Evolutionary conservation across 2,888 invertebrate species (phyloP).

Genomic region (Plebejus argus): DNA sequence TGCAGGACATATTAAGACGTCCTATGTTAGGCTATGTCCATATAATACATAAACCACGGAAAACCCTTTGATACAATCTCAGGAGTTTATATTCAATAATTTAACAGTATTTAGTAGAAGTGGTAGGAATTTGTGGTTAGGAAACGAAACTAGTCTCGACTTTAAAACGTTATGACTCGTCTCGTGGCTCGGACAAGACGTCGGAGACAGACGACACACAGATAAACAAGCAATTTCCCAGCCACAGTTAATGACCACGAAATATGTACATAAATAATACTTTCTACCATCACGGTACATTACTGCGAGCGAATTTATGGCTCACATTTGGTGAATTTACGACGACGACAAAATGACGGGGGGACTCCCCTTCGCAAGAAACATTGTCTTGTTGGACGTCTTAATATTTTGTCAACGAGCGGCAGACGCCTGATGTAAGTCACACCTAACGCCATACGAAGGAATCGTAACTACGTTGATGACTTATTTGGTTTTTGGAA

Average conservation of each 20-base stretch:
- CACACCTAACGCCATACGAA: neutral
- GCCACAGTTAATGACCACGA: constrained; percentile 20
- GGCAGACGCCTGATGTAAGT: neutral
- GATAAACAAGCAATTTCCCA: neutral
- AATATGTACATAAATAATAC: constrained; percentile 27
- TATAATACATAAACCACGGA: too few relatives aligned
- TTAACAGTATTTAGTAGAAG: too few relatives aligned
- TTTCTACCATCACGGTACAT: constrained; percentile 59
- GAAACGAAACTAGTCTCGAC: too few relatives aligned
- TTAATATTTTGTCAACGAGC: neutral
- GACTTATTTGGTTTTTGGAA: too few relatives aligned
- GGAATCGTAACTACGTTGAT: too few relatives aligned
- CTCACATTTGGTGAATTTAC: constrained; percentile 68
- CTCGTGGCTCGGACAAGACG: too few relatives aligned
- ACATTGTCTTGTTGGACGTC: constrained; percentile 8
- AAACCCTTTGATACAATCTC: too few relatives aligned
- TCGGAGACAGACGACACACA: neutral
- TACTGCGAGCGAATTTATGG: constrained; percentile 67
- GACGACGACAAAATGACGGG: constrained; percentile 49
- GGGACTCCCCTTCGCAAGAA: constrained; percentile 37
- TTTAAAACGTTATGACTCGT: too few relatives aligned
- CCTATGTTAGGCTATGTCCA: too few relatives aligned
- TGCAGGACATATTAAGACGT: too few relatives aligned
- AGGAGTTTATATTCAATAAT: too few relatives aligned
- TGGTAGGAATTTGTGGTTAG: too few relatives aligned